Base-by-base conservation (phyloP, 1,140 invertebrate species). In the Uloborus diversus region DNA sequence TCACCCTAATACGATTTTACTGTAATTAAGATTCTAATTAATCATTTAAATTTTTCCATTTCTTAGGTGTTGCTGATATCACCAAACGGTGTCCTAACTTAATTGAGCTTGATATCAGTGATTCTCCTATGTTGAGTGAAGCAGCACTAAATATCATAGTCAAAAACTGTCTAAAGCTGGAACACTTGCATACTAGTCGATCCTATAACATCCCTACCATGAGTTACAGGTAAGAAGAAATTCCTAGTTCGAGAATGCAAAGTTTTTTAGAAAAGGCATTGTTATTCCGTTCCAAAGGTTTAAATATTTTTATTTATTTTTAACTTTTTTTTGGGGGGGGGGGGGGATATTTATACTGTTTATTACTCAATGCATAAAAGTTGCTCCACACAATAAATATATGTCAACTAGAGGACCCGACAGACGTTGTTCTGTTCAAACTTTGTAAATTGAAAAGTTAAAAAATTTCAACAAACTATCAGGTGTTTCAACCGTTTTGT, bases 91-190 rank as follows among this genome's bases (percentile, higher is more conserved):
- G 93, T 85, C 89, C 91, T 0, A 86, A 90, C 49, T 86, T 97
- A n/a, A 85, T 92, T 35, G 94, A 96, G 86, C 87, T 97, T 53
- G 94, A 96, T 87, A 85, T 96, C 56, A 96, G 94, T 69, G 95
- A 97, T 86, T 93, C 93, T 81, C 91, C 92, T n/a, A 86, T 89
- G 25, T 85, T 96, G 1, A 92, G 92, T 0, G 88, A 89, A 5
- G 84, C 86, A 23, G 86, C 90, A 27, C 87, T 94, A 1, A 84
- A 88, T 1, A 85, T 88, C 78, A 88, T 96, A 57, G 85, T 89
- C n/a, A 71, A 85, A 5, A 85, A 88, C 51, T 88, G 96, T n/a
- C 84, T 86, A 17, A 88, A 91, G n/a, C 85, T 96, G 1, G 92
- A 95, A 84, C 92, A 95, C 86, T 86, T 97, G 0, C 93, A 93